These are phyloP conservation scores for Caretta caretta DNA, from an alignment of 2,113 vertebrate genomes.

Conservation along the genomic window DNA sequence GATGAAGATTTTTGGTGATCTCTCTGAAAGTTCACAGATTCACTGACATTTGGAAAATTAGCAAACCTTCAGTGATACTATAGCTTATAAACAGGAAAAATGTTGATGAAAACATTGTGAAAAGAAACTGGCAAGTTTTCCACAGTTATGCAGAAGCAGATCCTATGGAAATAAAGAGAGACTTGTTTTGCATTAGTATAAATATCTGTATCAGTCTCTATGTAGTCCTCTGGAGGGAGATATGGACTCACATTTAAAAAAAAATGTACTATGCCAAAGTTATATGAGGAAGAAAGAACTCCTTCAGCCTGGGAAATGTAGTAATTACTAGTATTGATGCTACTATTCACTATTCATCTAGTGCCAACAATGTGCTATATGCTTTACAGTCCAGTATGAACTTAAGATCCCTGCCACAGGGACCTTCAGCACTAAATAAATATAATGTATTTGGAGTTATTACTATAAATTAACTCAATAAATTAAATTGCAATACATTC, in stretches of 20 bases:
- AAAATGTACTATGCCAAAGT: not conserved
- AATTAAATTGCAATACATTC: not conserved
- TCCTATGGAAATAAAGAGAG: not conserved
- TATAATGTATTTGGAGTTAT: not conserved
- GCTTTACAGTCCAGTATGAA: not conserved
- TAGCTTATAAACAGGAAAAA: not conserved
- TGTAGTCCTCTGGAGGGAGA: not conserved
- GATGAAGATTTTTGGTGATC: not conserved
- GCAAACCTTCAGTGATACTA: not conserved
- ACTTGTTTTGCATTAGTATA: not conserved
- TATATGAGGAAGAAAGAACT: not conserved
- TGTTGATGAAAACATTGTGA: not conserved
- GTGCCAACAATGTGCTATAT: not conserved
- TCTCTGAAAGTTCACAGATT: not conserved
- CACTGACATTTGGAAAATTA: not conserved
- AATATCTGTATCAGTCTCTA: not conserved
- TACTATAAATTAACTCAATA: not conserved
- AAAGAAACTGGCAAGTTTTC: not conserved
- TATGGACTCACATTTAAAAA: not conserved
- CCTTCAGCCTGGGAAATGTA: not conserved
- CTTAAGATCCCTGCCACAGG: not conserved
- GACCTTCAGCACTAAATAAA: not conserved
- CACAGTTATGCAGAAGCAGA: not conserved
- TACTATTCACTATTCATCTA: not conserved
- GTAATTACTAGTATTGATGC: not conserved